Base-by-base conservation (phyloP, 2,888 invertebrate genomes). In the Eudemis profundana region DNA sequence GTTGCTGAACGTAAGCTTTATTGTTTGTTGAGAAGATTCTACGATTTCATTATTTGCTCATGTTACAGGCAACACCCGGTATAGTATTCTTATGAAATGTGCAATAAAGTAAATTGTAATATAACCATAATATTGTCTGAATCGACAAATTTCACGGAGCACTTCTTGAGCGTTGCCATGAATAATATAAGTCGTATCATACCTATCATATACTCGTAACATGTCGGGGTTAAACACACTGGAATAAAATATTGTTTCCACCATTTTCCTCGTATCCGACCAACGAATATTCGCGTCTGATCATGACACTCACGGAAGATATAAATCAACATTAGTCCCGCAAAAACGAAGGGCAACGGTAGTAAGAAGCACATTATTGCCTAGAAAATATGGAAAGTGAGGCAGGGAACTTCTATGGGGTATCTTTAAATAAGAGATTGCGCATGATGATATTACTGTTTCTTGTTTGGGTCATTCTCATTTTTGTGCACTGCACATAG, bases 281-380 rank as follows among this genome's bases (percentile, higher is more conserved):
- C 5, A 49, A 10, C 21, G 36, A 46, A 59, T 12, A 59, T 59
- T 47, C 47, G 5, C 23, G 7, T 7, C 12, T 19, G n/a, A 57
- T 36, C 8, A 40, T 23, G 21, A 40, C 40, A 40, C 7, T 54
- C 27, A 44, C 29, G 29, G 14, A 33, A 12, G 21, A 27, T 19
- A 51, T 29, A 44, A 51, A 61, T 61, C 50, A 44, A 23, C 42
- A 42, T 33, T 29, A 36, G 12, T 21, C 23, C 2, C 47, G 21
- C 23, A 61, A 47, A 54, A 62, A 49, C 29, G 17, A 27, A 15
- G 29, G 56, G 42, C 17, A 17, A 56, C 17, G 5, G n/a, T 29
- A 19, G 42, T 42, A 42, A 44, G 12, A 44, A 44, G 44, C 42
- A 17, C n/a, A 29, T 42, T 56, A 17, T 23, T 1, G 19, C 38